Conservation (phyloP, 2,797 vertebrate species). For the Tokudaia tokunoshimensis region DNA sequence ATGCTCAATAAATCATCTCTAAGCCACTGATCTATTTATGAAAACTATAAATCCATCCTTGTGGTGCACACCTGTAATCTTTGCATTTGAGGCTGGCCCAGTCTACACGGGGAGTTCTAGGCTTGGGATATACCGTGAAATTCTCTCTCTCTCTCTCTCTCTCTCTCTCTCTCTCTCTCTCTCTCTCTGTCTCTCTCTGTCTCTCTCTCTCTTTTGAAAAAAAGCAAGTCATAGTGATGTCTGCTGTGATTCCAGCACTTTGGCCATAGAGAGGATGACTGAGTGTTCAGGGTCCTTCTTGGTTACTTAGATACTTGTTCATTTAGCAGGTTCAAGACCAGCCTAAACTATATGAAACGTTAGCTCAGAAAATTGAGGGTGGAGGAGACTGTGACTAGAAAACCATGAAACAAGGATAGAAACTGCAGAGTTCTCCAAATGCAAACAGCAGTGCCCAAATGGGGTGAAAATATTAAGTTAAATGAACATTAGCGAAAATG, state of each 20-base stretch:
- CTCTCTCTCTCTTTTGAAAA: neutral
- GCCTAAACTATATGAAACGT: neutral
- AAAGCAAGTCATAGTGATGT: neutral
- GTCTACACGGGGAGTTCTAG: neutral
- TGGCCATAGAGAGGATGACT: neutral
- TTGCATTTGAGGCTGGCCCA: neutral
- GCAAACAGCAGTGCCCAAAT: neutral
- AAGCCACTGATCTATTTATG: conserved; percentile 1
- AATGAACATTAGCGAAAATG: conserved; percentile 12
- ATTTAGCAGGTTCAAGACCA: neutral
- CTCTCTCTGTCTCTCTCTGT: too few species aligned
- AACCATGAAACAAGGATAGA: neutral
- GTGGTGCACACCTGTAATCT: neutral
- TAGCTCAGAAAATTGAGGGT: neutral
- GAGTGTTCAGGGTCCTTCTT: neutral
- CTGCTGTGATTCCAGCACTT: neutral
- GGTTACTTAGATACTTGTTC: neutral
- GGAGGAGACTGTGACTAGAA: neutral
- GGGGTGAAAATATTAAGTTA: neutral
- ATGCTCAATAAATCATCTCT: neutral
- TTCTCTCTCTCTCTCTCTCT: too few species aligned
- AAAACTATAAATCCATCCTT: neutral
- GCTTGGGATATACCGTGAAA: neutral
- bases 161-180: too few species aligned
- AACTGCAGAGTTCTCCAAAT: neutral